phyloP scores from a whole-genome alignment of 1,140 invertebrate species.

The Calliphora vicina region DNA sequence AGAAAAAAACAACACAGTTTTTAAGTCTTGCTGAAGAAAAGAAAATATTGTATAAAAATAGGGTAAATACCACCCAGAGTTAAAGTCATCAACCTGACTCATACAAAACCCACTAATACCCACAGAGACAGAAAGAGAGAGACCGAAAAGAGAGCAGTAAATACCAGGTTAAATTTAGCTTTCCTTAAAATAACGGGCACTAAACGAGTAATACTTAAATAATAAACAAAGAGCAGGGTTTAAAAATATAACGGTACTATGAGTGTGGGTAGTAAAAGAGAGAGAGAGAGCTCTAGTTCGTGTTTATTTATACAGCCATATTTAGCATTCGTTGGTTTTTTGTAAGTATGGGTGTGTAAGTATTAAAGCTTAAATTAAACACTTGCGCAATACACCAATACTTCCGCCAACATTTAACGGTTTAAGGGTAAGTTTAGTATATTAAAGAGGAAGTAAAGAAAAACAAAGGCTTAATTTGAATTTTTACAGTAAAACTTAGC shows the following conservation, averaged over 20 bases:
- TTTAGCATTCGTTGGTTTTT: too few relatives aligned
- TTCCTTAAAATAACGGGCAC: neutral
- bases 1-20: neutral
- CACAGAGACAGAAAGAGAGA: slow-evolving; percentile 12
- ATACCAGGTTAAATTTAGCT: neutral
- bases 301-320: too few relatives aligned
- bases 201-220: too few relatives aligned
- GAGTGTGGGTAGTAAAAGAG: too few relatives aligned
- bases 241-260: too few relatives aligned
- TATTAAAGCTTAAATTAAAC: neutral
- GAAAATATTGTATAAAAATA: neutral
- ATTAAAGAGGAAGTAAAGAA: neutral
- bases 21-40: neutral
- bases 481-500: neutral
- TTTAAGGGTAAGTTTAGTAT: neutral
- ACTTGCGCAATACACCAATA: neutral
- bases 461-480: neutral
- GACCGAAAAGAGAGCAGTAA: too few relatives aligned
- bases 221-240: too few relatives aligned
- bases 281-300: neutral
- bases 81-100: slow-evolving; percentile 30
- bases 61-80: neutral
- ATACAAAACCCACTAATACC: neutral
- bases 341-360: neutral
- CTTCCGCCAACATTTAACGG: neutral